phyloP scores from a whole-genome alignment of 1,140 invertebrate genomes.

The Hesperophylax magnus region DNA sequence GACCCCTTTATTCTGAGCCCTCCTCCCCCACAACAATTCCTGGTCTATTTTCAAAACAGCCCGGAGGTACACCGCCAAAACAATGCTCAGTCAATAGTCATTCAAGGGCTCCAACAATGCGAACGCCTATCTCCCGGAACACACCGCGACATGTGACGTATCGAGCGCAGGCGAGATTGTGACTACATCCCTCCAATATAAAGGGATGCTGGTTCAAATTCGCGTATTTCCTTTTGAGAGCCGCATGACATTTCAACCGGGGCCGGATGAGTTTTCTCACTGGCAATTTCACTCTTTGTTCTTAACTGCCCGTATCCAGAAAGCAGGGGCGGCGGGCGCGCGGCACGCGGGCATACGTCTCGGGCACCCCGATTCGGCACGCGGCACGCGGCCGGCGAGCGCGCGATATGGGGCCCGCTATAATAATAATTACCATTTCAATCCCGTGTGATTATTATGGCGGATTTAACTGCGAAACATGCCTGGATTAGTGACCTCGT shows the following conservation, averaged over 20 bases:
- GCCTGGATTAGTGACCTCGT: slow-evolving; percentile 36
- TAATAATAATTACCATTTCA: slow-evolving; percentile 55
- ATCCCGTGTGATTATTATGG: slow-evolving; percentile 50
- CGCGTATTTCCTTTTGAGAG: background rate
- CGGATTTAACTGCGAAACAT: slow-evolving; percentile 30
- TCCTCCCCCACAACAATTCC: slow-evolving; percentile 20
- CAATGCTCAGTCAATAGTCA: slow-evolving; percentile 58
- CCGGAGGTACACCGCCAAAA: slow-evolving; percentile 52
- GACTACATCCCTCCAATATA: background rate
- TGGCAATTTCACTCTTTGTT: slow-evolving; percentile 57
- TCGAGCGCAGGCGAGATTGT: background rate
- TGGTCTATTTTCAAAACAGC: slow-evolving; percentile 56
- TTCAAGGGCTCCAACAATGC: slow-evolving; percentile 39
- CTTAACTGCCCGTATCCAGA: slow-evolving; percentile 55
- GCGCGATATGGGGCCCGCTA: slow-evolving; percentile 43
- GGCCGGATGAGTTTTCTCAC: slow-evolving; percentile 44
- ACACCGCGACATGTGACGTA: background rate
- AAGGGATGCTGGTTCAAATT: slow-evolving; percentile 1
- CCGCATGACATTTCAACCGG: background rate
- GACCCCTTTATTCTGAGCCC: slow-evolving; percentile 22
- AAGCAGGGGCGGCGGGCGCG: slow-evolving; percentile 33
- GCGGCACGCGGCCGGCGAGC: slow-evolving; percentile 34
- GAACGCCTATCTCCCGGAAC: slow-evolving; percentile 28
- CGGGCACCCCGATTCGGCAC: slow-evolving; percentile 45
- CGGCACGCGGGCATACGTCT: slow-evolving; percentile 46